phyloP scores from a whole-genome alignment of 35 echinoderm and acorn worm species.

The Anneissia japonica region DNA sequence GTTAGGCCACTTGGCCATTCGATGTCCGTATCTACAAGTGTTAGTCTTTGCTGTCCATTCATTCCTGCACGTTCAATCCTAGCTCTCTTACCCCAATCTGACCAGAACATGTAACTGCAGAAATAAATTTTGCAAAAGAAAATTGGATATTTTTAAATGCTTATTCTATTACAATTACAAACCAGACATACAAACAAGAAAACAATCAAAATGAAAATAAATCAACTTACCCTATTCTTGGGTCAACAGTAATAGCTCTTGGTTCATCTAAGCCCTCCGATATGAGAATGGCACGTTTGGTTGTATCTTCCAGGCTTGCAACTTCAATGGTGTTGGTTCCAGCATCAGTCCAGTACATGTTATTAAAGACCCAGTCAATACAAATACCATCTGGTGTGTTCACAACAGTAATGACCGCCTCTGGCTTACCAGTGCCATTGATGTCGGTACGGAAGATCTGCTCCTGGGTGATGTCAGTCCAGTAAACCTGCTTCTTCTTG shows the following conservation, averaged over 20 bases:
- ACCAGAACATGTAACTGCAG: constrained; percentile 29
- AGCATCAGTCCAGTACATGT: constrained; percentile 75
- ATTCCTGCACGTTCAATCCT: constrained; percentile 60
- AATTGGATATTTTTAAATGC: neutral
- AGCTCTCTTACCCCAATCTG: constrained; percentile 39
- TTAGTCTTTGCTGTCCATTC: constrained; percentile 32
- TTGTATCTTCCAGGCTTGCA: constrained; percentile 21
- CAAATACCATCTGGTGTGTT: constrained; percentile 58
- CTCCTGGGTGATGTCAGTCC: constrained; percentile 53
- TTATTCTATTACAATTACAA: too few relatives aligned
- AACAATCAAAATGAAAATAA: neutral
- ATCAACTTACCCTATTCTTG: neutral
- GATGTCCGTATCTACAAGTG: constrained; percentile 16
- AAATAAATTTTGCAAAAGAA: neutral
- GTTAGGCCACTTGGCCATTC: constrained; percentile 34
- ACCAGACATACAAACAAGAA: too few relatives aligned
- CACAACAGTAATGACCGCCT: neutral
- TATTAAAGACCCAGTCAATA: constrained; percentile 63
- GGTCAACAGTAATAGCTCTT: constrained; percentile 60
- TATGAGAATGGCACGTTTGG: constrained; percentile 14
- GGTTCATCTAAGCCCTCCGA: constrained; percentile 41
- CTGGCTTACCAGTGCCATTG: neutral
- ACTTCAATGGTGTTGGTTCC: constrained; percentile 37
- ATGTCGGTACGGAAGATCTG: neutral
- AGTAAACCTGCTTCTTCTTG: constrained; percentile 18